These are phyloP conservation scores for Edolisoma coerulescens DNA, from an alignment of 2,113 vertebrate genomes.

Conservation along the genomic window DNA sequence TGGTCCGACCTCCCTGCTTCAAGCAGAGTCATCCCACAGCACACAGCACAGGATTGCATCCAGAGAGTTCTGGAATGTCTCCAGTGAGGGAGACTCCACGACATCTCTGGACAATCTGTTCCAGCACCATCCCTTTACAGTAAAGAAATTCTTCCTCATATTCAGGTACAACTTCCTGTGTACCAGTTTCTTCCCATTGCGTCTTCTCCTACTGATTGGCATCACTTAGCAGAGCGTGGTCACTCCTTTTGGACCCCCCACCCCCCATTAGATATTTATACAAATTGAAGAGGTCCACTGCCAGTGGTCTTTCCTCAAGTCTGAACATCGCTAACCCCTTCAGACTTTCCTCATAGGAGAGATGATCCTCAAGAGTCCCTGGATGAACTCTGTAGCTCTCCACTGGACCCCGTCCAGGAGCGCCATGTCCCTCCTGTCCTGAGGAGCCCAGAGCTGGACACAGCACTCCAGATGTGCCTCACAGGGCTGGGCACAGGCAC, in stretches of 20 bases:
- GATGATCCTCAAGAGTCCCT: neutral
- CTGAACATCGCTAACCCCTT: neutral
- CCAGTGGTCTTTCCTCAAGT: rapidly evolving
- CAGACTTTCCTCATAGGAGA: neutral
- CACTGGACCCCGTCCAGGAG: neutral
- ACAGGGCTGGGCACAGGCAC: neutral
- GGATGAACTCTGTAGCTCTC: too few relatives aligned
- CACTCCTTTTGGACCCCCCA: neutral
- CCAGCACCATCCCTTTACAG: neutral
- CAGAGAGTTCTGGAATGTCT: neutral
- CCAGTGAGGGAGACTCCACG: neutral
- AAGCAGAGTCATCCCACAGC: neutral
- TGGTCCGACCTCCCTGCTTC: neutral
- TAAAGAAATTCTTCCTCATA: neutral
- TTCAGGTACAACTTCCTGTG: neutral
- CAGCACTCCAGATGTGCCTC: neutral
- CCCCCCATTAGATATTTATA: neutral
- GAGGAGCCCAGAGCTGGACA: too few relatives aligned
- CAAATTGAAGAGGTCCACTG: neutral
- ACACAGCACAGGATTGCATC: neutral
- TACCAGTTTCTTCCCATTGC: neutral
- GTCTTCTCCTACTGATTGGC: neutral
- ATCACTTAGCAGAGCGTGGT: neutral
- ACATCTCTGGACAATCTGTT: neutral
- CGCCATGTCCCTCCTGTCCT: neutral